Conservation (phyloP, 2,797 vertebrate genomes). For the Anas capensis region DNA sequence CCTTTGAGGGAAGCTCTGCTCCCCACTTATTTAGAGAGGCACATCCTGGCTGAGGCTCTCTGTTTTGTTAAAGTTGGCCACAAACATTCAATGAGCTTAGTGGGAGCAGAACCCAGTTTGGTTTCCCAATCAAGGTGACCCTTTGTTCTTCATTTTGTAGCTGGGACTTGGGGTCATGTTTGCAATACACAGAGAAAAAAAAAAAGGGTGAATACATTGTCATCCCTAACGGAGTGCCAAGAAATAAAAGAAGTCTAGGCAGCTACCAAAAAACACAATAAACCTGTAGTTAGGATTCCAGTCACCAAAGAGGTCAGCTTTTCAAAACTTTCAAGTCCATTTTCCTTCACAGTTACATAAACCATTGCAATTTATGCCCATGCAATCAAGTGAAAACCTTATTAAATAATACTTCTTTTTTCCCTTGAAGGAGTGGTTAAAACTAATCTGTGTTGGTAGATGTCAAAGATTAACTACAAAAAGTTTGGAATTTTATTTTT, state of each 20-base stretch:
- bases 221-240: background rate
- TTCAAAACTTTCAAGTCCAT: background rate
- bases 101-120: background rate
- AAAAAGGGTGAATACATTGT: background rate
- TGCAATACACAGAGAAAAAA: background rate
- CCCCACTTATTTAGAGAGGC: background rate
- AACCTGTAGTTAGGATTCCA: background rate
- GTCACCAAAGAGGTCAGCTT: background rate
- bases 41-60: background rate
- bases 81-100: background rate
- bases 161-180: background rate
- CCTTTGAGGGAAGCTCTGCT: background rate
- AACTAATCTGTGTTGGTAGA: background rate
- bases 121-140: background rate
- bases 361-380: background rate
- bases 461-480: background rate
- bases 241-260: background rate
- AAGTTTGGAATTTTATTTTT: background rate
- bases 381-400: background rate
- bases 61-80: background rate
- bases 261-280: background rate
- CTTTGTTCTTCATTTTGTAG: background rate
- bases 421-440: background rate
- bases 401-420: background rate
- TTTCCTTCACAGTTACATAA: conserved; percentile 10